Base-by-base conservation (phyloP, 1,140 invertebrate species). In the Brachionus angularis region DNA sequence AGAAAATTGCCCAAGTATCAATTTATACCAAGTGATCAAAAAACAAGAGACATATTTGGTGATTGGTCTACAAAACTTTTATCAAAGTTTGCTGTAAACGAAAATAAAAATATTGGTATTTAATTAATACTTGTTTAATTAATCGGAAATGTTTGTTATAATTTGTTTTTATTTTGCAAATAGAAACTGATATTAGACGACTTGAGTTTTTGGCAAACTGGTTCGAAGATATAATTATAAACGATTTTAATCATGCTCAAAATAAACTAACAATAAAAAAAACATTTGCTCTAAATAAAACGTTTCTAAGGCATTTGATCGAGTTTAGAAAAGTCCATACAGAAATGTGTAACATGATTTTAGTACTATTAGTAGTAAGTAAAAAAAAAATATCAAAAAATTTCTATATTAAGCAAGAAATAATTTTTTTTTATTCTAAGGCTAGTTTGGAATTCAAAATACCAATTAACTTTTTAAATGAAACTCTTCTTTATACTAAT, bases 391-490 rank as follows among this genome's bases (percentile, higher is more conserved):
- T 7, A 8, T 18, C 18, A 58, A 16, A 14, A 58, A 58, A 16
- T 58, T 58, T 29, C 14, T 58, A 27, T 58, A 5, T 10, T 31
- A 29, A 18, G 23, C 4, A 16, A 21, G 14, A 2, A 16, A 16
- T n/a, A 47, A 47, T 0, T 46, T 33, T 52, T 46, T 2, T 50
- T 46, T 14, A 33, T 5, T 72, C 47, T 18, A 73, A 80, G 79
- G 77, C 77, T 18, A 78, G 78, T n/a, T 71, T 81, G 21, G 78
- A 81, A 58, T 81, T 80, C 75, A 70, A 75, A 29, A 72, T 81
- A 42, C 79, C 79, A 25, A 77, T 75, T 18, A 76, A 77, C 52
- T 67, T 81, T 36, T 73, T 80, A 8, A 76, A 75, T 72, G 78
- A 79, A 72, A 78, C 78, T 7, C 69, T 81, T 18, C 74, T 75